Evolutionary conservation across 2,113 vertebrate genomes (phyloP).

Genomic region (Stegostoma tigrinum): DNA sequence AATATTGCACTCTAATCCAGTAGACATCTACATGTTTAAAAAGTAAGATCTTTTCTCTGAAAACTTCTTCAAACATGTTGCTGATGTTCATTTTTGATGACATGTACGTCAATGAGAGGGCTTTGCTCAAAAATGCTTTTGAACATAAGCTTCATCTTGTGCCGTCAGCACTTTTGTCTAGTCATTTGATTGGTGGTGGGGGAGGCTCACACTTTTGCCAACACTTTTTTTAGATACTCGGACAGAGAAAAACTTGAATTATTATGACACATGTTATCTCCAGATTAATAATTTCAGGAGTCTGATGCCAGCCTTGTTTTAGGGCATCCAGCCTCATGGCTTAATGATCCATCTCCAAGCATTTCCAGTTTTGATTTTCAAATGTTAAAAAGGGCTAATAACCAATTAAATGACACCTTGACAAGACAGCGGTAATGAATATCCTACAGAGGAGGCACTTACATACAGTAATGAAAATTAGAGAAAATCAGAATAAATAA

Average conservation of each 20-base stretch:
- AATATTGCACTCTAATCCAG: not conserved
- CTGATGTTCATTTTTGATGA: not conserved
- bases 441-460: not conserved
- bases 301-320: not conserved
- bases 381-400: no score
- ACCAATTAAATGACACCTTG: not conserved
- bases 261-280: not conserved
- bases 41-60: not conserved
- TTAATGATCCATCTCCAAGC: not conserved
- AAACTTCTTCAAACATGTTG: not conserved
- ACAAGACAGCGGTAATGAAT: not conserved
- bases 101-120: not conserved
- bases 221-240: not conserved
- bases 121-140: not conserved
- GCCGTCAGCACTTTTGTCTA: not conserved
- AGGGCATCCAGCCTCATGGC: not conserved
- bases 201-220: not conserved
- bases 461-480: not conserved
- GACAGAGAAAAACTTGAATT: not conserved
- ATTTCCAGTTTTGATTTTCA: not conserved
- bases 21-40: not conserved
- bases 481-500: not conserved
- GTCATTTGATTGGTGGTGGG: not conserved
- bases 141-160: not conserved
- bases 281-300: not conserved